Evolutionary conservation across 2,888 invertebrate genomes (phyloP), one percentile per base, ranked within the genome.

Genomic region (Tortrix viridana): DNA sequence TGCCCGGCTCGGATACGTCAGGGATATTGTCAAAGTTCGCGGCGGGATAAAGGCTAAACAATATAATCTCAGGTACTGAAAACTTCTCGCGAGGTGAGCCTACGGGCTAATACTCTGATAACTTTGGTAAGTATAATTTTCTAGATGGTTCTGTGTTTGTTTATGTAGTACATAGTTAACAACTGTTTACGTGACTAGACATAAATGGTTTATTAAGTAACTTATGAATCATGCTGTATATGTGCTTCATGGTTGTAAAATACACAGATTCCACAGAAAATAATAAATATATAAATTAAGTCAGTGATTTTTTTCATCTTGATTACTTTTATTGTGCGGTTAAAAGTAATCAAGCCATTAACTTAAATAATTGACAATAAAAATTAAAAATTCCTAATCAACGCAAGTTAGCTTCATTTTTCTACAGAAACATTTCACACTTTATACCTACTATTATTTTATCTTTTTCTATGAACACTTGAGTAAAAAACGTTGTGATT

Each of bases 11-110:
- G 77, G 73, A 74, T 74, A 78, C 85, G 82, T 90, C 89, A 87
- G 80, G 78, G 75, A 86, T 85, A 90, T 89, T 89, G 84, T 82
- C 88, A 88, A 90, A 91, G 84, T 89, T 90, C 74, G 77, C 79
- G 82, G 79, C 78, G 79, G 82, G 78, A 77, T 80, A 74, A 75
- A 77, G 84, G 85, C 82, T 86, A 84, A 80, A 85, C 84, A 70
- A 76, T 77, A 75, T 83, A 82, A 84, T 83, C 81, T 80, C 75
- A 71, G 74, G 74, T 69, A 72, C 73, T 70, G 65, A 65, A 64
- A 71, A 69, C 72, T 69, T 65, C 69, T 59, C 58, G 43, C 32
- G 57, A 56, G 62, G 52, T 41, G 47, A 46, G 58, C 57, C 62
- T 49, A 49, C 32, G 22, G 41, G 38, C 53, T 55, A 58, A 57